Base-by-base conservation (phyloP, 1,140 invertebrate genomes). In the Lucilia cuprina region DNA sequence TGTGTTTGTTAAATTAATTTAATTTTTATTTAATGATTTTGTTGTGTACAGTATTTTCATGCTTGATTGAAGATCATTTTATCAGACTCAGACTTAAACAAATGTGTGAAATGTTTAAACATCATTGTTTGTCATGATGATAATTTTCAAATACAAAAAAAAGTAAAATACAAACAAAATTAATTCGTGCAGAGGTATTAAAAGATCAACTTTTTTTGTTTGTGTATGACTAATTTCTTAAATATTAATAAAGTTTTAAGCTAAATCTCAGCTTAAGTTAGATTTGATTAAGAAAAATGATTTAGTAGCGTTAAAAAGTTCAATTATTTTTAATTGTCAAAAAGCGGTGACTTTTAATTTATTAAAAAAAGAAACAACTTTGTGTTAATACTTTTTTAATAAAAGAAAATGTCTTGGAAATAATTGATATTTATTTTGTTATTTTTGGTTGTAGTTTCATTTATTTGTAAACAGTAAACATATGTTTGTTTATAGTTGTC, bases 21-120 rank as follows among this genome's bases (percentile, higher is more conserved):
- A 70, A 70, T 70, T 70, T 70, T 10, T 70, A 70, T 70, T 70
- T 70, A 70, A 70, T 70, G 65, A 25, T 70, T 70, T 70, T 70
- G 65, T 70, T 70, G 65, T 70, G n/a, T 8, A 70, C 5, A 60
- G 65, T 70, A 70, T 70, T 70, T 70, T 70, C 65, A 70, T 70
- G 65, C 65, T 70, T 70, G 65, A 70, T 70, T 70, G 65, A 19
- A 19, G n/a, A 10, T n/a, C 19, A 70, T 70, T 70, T 70, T n/a
- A 21, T n/a, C n/a, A n/a, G n/a, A 25, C 4, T 70, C n/a, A 21
- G 21, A 25, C 41, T 41, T 41, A 41, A n/a, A 70, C 25, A 70
- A 70, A 70, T 70, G 65, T 70, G 65, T 70, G 65, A 70, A 70
- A 70, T 21, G 21, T 9, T n/a, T 25, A 70, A 21, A 19, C 21